Percentiles rank a stretch among this genome's conserved stretches.
Evolutionary conservation across 2,113 vertebrate genomes (phyloP).

Genomic region (Chionis minor): DNA sequence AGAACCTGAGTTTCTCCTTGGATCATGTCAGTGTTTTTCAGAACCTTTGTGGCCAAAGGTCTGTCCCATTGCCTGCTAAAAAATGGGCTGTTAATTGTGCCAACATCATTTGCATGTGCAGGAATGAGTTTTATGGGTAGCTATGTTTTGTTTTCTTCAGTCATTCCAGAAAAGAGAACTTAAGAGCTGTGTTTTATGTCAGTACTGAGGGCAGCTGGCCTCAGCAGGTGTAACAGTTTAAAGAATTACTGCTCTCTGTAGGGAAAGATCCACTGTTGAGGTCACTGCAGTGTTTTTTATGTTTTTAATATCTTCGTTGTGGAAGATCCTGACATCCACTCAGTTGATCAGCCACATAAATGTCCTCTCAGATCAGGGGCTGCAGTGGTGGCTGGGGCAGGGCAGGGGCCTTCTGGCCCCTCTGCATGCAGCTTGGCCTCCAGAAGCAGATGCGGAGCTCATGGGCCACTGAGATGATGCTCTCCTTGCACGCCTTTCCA

Average conservation of each 20-base stretch:
- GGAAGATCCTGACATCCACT: background rate
- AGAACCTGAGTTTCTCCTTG: background rate
- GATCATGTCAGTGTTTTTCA: background rate
- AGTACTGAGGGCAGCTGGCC: background rate
- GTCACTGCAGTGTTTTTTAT: background rate
- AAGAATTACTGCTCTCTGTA: background rate
- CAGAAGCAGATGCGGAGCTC: background rate
- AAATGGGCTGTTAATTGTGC: background rate
- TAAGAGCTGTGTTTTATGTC: background rate
- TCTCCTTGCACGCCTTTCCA: background rate
- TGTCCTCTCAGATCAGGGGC: background rate
- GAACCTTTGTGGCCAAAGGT: background rate
- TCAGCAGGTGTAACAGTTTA: background rate
- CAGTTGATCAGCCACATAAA: background rate
- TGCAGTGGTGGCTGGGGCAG: background rate
- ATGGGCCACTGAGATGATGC: background rate
- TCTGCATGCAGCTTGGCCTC: background rate
- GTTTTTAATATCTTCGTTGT: background rate
- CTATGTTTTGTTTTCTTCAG: background rate
- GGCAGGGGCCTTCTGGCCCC: background rate
- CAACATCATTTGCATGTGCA: background rate
- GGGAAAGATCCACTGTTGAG: background rate
- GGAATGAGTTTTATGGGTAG: background rate
- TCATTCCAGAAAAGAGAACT: background rate
- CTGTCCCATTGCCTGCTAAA: fast-evolving